Evolutionary conservation across 2,797 vertebrate species (phyloP).

Genomic region (Phylloscopus collybita): DNA sequence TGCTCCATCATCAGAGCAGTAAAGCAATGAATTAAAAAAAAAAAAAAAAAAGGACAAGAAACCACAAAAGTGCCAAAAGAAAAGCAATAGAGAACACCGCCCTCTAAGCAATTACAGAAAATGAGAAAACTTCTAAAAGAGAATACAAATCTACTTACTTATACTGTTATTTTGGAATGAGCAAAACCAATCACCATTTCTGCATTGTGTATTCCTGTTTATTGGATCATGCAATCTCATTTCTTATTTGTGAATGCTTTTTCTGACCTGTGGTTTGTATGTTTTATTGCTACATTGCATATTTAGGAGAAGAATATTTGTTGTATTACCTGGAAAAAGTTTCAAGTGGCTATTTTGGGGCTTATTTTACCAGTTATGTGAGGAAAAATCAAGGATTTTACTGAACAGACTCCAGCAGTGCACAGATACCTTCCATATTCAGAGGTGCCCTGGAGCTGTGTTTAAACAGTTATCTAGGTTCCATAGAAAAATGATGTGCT

Average conservation of each 20-base stretch:
- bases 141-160: not conserved
- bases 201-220: not conserved
- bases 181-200: not conserved
- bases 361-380: not conserved
- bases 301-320: not conserved
- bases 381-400: not conserved
- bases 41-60: too few species aligned
- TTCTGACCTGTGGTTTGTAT: not conserved
- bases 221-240: not conserved
- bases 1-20: not conserved
- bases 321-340: not conserved
- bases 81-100: not conserved
- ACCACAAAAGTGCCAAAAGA: not conserved
- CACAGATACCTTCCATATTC: not conserved
- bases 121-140: not conserved
- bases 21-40: not conserved
- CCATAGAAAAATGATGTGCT: not conserved
- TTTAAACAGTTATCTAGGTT: not conserved
- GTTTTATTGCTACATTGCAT: not conserved
- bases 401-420: not conserved
- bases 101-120: not conserved
- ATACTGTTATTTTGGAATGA: not conserved
- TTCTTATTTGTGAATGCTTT: not conserved
- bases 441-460: not conserved
- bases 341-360: not conserved